Base-by-base conservation (phyloP, 1,140 invertebrate genomes). In the Hormaphis cornu region DNA sequence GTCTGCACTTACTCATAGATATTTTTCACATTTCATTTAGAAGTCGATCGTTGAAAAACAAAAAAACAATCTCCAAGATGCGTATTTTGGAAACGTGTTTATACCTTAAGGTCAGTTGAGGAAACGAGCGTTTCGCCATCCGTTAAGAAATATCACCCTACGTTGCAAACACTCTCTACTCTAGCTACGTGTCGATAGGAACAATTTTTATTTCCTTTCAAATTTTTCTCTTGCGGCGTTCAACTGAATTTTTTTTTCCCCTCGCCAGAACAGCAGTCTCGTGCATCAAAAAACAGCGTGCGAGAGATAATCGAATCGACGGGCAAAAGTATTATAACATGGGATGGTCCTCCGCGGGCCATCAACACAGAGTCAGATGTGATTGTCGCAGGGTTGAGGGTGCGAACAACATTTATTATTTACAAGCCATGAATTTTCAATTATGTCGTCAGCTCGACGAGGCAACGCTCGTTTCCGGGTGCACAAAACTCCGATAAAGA, bases 361-460 rank as follows among this genome's bases (percentile, higher is more conserved):
- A 42, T 12, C n/a, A n/a, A n/a, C n/a, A n/a, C n/a, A n/a, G n/a
- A n/a, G n/a, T n/a, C n/a, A n/a, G n/a, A n/a, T n/a, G n/a, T n/a
- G n/a, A n/a, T n/a, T n/a, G n/a, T n/a, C n/a, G n/a, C n/a, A 10
- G 0, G 24, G 48, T 3, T 22, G 26, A 24, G 40, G 37, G 26
- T 16, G 26, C 24, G 30, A 44, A 10, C 46, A 63, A 63, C 58
- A 63, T 63, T 63, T 63, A 46, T 63, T 46, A 63, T 63, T 63
- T 40, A 63, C 58, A 63, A 63, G 40, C 58, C 58, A 63, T 63
- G 58, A 63, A 63, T 63, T 63, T 63, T 63, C 58, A 63, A 63
- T 63, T 63, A 46, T 28, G 42, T 63, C 58, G 37, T 46, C 42
- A 30, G 42, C 46, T 5, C n/a, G 44, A 63, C 37, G 35, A 63